A percentile compares a stretch with the other conserved stretches of the same genome.
Conservation (phyloP, 2,888 invertebrate species). For the Lasiommata megera region DNA sequence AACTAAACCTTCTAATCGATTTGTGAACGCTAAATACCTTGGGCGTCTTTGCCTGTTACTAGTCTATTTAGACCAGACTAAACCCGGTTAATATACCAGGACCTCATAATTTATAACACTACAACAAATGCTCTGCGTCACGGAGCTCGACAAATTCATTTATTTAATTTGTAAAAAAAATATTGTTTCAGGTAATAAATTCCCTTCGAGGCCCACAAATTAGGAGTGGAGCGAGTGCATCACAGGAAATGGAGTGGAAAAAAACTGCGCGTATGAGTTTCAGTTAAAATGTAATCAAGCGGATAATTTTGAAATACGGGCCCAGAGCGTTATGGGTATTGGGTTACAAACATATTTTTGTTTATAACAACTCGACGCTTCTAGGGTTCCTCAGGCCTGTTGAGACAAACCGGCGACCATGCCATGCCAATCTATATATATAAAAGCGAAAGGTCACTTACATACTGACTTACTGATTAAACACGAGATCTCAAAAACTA, state of each 20-base stretch:
- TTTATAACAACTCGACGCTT: slow-evolving; percentile 1
- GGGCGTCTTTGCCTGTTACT: too few species aligned
- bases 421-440: too few species aligned
- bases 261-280: slow-evolving; percentile 32
- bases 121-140: too few species aligned
- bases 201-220: slow-evolving; percentile 19
- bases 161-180: background rate
- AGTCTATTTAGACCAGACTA: too few species aligned
- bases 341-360: slow-evolving; percentile 17
- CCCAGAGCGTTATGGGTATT: slow-evolving; percentile 1
- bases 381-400: background rate
- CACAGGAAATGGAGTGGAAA: slow-evolving; percentile 1
- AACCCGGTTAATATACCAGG: too few species aligned
- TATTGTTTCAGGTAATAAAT: slow-evolving; percentile 31
- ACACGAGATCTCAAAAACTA: too few species aligned
- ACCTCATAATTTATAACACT: too few species aligned
- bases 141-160: too few species aligned
- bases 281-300: slow-evolving; percentile 47
- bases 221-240: slow-evolving; percentile 16
- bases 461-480: too few species aligned
- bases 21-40: too few species aligned
- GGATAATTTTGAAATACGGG: slow-evolving; percentile 41
- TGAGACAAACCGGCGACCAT: background rate
- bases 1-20: too few species aligned
- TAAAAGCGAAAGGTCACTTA: too few species aligned